A percentile compares a stretch with the other conserved stretches of the same genome.
These are phyloP conservation scores for Ctenosaura bakeri DNA, from an alignment of 2,797 vertebrate genomes.

Conservation along the genomic window DNA sequence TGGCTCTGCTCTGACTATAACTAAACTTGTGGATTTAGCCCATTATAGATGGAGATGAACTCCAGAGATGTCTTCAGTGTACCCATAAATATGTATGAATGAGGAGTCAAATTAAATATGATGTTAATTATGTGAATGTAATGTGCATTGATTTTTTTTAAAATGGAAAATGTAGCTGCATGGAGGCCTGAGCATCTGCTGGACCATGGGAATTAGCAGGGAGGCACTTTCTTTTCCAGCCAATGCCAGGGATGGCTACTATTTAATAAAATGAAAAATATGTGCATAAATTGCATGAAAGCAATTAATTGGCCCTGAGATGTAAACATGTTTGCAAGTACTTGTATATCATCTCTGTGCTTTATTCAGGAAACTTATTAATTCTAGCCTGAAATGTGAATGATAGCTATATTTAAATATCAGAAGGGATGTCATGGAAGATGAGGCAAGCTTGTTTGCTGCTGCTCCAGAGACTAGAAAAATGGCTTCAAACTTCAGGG, in stretches of 20 bases:
- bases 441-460: too few relatives aligned
- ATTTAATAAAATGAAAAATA: neutral
- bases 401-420: too few relatives aligned
- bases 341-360: neutral
- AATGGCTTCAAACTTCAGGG: too few relatives aligned
- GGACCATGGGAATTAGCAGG: neutral
- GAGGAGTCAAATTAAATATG: neutral
- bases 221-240: neutral
- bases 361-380: neutral
- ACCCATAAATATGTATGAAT: neutral
- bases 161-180: neutral
- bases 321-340: neutral
- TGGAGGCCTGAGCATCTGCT: neutral
- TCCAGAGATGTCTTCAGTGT: neutral
- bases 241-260: neutral
- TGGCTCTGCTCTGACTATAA: neutral
- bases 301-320: neutral
- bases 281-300: neutral
- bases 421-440: too few relatives aligned
- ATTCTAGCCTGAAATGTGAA: neutral
- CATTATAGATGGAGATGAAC: neutral
- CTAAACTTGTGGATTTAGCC: neutral
- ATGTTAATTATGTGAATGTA: neutral
- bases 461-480: too few relatives aligned
- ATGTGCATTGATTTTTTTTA: neutral